Evolutionary conservation across 2,797 vertebrate genomes (phyloP).

Genomic region (Bovichtus variegatus): DNA sequence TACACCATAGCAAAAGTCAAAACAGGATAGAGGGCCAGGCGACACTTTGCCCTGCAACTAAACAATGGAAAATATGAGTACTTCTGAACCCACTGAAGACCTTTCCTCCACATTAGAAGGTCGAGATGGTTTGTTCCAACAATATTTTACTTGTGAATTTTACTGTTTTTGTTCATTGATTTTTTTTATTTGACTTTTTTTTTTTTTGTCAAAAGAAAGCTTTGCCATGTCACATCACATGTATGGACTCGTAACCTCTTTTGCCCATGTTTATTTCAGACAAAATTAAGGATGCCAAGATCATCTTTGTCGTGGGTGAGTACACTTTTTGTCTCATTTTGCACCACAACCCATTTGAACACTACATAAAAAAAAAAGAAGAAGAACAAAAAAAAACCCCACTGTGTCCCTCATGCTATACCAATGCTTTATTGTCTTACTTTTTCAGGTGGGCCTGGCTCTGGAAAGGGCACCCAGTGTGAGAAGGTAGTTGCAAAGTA

Average conservation of each 20-base stretch:
- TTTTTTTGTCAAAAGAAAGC: background rate
- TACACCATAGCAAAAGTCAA: slow-evolving; percentile 28
- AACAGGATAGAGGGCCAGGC: background rate
- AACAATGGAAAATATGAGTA: slow-evolving; percentile 59
- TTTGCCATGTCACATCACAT: background rate
- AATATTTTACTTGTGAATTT: background rate
- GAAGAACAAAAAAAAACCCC: too few relatives aligned
- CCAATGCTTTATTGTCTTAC: background rate
- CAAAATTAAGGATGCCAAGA: slow-evolving; percentile 95
- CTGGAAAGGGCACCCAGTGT: slow-evolving; percentile 97
- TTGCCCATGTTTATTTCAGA: slow-evolving; percentile 82
- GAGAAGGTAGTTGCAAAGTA: slow-evolving; percentile 96
- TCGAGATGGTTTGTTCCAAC: slow-evolving; percentile 56
- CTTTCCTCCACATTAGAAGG: background rate
- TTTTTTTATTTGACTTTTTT: too few relatives aligned
- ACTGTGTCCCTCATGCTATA: background rate
- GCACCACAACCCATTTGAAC: background rate
- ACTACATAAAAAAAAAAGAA: background rate
- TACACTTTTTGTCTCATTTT: slow-evolving; percentile 46
- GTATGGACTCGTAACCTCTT: background rate
- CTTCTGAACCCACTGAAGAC: background rate
- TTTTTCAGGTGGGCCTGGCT: slow-evolving; percentile 92
- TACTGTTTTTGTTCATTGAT: background rate
- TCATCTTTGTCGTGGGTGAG: slow-evolving; percentile 99
- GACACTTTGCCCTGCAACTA: background rate